Percentiles rank a stretch among this genome's conserved stretches.
phyloP scores from a whole-genome alignment of 2,888 invertebrate species.

The Heliconius hortense region DNA sequence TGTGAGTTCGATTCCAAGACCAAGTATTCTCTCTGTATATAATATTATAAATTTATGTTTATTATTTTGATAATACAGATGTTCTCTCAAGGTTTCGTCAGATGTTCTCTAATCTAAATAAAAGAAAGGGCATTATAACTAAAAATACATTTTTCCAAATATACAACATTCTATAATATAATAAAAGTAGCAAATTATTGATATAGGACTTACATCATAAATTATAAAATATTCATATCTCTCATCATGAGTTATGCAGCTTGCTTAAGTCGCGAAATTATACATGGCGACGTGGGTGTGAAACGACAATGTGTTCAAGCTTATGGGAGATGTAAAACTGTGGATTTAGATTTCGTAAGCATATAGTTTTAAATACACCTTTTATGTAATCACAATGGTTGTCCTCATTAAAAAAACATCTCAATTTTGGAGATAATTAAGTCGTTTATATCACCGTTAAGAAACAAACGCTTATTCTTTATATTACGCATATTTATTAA shows the following conservation, averaged over 20 bases:
- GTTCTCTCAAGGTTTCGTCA: too few species aligned
- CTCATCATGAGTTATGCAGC: slow-evolving; percentile 14
- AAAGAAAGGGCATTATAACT: too few species aligned
- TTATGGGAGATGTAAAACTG: slow-evolving; percentile 54
- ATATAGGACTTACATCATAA: not conserved
- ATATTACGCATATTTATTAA: not conserved
- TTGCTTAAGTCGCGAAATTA: slow-evolving; percentile 72
- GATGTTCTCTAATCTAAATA: too few species aligned
- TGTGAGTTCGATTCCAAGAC: too few species aligned
- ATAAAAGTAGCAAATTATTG: not conserved
- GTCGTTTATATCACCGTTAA: slow-evolving; percentile 9
- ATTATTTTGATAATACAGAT: too few species aligned
- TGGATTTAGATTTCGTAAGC: slow-evolving; percentile 45
- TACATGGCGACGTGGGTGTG: slow-evolving; percentile 70
- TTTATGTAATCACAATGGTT: slow-evolving; percentile 32
- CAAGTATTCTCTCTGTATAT: too few species aligned
- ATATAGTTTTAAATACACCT: slow-evolving; percentile 32
- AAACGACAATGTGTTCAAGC: slow-evolving; percentile 74
- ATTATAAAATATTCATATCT: slow-evolving; percentile 8
- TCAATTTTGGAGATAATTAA: slow-evolving; percentile 15
- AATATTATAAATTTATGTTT: too few species aligned
- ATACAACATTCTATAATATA: not conserved
- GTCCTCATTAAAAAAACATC: slow-evolving; percentile 17
- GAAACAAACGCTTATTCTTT: not conserved
- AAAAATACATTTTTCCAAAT: not conserved